These are phyloP conservation scores for Pantala flavescens DNA, from an alignment of 1,140 invertebrate genomes.

Conservation along the genomic window DNA sequence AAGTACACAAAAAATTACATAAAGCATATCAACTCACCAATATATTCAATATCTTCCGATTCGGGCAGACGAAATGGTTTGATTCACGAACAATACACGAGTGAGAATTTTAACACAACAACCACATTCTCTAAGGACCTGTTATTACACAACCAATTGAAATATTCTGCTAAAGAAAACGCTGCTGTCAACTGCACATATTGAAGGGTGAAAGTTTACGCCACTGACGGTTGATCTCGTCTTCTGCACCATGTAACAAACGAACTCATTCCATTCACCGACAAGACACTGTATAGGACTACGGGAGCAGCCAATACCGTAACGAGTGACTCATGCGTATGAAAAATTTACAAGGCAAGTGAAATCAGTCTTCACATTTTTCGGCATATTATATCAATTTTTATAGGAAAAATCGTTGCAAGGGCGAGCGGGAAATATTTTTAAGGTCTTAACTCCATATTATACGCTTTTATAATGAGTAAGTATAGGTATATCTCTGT, in stretches of 20 bases:
- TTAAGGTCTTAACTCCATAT: too few relatives aligned
- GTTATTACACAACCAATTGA: background rate
- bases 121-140: background rate
- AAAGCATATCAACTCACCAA: background rate
- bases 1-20: too few relatives aligned
- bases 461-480: too few relatives aligned
- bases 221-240: background rate
- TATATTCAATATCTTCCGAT: background rate
- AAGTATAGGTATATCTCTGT: too few relatives aligned
- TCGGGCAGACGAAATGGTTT: background rate
- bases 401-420: too few relatives aligned
- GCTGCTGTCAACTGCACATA: background rate
- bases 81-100: background rate
- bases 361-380: background rate
- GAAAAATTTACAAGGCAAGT: background rate
- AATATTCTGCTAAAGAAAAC: background rate
- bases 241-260: background rate
- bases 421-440: too few relatives aligned
- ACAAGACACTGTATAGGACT: background rate
- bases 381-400: too few relatives aligned
- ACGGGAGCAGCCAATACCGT: constrained; percentile 1
- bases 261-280: background rate
- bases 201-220: background rate
- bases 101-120: background rate
- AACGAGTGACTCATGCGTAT: background rate